Base-by-base conservation (phyloP, 2,888 invertebrate genomes). In the Platypus cylindrus region DNA sequence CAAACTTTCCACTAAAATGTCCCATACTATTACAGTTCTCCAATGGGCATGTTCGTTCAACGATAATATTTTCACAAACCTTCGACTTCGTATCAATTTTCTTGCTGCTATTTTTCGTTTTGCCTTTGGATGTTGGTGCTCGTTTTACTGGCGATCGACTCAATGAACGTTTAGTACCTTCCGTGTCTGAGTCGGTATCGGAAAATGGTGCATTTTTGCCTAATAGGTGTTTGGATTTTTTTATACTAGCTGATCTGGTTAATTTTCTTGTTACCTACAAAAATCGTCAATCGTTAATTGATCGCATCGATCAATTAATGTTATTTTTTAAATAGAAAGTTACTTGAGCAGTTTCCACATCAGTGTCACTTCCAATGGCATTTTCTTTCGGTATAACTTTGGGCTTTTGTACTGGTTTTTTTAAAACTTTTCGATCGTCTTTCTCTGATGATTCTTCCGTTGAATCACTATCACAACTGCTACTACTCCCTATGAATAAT, bases 21-120 rank as follows among this genome's bases (percentile, higher is more conserved):
- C 91, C 93, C 2, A 70, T 67, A 2, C 91, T 91, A 55, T 91
- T 85, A 55, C 93, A 94, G 34, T 83, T 82, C 32, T 86, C 78
- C 7, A 93, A 70, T 0, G 90, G 90, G 59, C 93, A 91, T 41
- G 76, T 71, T 30, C 81, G 66, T 49, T 86, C 64, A 50, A 70
- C 50, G 16, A 62, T 52, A 12, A 51, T 36, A 26, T 50, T 48
- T 34, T 59, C 59, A 32, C 42, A 52, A 8, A 44, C 46, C 32
- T 55, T 52, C 7, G 53, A 46, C 40, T 59, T 59, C 9, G 50
- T 40, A 40, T 58, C 59, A 22, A 48, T 48, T 30, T 55, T 45
- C 44, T 65, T 65, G 30, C 62, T 62, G 17, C 52, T 58, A 26
- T 61, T 60, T 44, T 66, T 66, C 1, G 66, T 60, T 46, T 67